phyloP scores from a whole-genome alignment of 2,113 vertebrate species.

The Spea bombifrons region DNA sequence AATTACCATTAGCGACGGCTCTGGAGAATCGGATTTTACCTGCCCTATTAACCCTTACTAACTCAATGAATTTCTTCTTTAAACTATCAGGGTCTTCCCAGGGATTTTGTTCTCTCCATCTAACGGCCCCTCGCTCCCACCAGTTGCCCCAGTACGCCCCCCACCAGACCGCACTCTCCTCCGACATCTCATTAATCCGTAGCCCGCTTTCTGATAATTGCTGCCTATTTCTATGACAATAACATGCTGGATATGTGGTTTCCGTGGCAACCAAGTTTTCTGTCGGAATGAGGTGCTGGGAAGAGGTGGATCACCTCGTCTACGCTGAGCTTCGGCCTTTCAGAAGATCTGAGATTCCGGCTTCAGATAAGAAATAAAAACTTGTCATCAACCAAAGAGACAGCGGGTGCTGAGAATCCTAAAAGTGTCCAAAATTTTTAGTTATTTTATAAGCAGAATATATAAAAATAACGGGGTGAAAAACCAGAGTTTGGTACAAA shows the following conservation, averaged over 20 bases:
- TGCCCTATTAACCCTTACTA: too few species aligned
- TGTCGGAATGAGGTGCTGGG: slow-evolving; percentile 18
- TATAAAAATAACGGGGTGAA: too few species aligned
- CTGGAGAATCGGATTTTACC: too few species aligned
- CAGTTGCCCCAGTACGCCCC: neutral
- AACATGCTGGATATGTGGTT: slow-evolving; percentile 25
- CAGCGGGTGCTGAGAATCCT: neutral
- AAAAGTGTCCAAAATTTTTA: too few species aligned
- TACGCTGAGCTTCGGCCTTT: slow-evolving; percentile 6
- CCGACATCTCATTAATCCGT: slow-evolving; percentile 36
- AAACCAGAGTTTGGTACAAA: too few species aligned
- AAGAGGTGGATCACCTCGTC: slow-evolving; percentile 26
- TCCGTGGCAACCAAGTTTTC: slow-evolving; percentile 44
- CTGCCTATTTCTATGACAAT: slow-evolving; percentile 31
- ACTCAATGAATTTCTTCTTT: too few species aligned
- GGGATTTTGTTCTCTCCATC: neutral
- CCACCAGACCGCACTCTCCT: neutral
- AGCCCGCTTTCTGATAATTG: slow-evolving; percentile 34
- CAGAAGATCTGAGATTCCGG: slow-evolving; percentile 11
- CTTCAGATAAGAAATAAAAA: neutral
- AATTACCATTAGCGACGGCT: too few species aligned
- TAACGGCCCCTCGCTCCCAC: neutral
- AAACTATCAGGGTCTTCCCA: too few species aligned
- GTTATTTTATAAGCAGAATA: too few species aligned
- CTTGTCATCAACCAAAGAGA: neutral